phyloP scores from a whole-genome alignment of 2,797 vertebrate species.

The Lithobates sylvaticus region DNA sequence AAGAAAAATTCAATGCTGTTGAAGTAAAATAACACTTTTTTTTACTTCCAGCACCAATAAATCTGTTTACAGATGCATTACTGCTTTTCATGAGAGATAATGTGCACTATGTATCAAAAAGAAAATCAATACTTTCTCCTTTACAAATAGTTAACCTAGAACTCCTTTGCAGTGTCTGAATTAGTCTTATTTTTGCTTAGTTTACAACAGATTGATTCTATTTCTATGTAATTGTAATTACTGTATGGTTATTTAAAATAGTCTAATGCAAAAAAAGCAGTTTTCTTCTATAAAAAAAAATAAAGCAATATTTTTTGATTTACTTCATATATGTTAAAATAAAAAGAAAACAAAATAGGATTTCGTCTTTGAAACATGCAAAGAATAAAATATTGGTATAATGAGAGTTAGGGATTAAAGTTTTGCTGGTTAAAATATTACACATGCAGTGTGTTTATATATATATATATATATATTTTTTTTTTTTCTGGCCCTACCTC shows the following conservation, averaged over 20 bases:
- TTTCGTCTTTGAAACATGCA: no score
- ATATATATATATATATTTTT: no score
- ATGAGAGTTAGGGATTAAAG: no score
- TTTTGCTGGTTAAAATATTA: no score
- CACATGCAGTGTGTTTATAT: no score
- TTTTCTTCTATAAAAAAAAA: neutral
- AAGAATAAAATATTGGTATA: no score
- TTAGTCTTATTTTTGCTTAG: neutral
- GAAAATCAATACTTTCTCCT: slow-evolving; percentile 83
- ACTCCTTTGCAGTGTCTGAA: slow-evolving; percentile 65
- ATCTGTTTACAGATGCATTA: slow-evolving; percentile 84
- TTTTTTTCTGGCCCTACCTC: no score
- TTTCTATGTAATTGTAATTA: neutral
- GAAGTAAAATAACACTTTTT: slow-evolving; percentile 76
- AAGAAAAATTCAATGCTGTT: slow-evolving; percentile 72
- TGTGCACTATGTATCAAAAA: slow-evolving; percentile 83
- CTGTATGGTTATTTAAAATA: neutral
- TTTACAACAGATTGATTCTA: neutral
- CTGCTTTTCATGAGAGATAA: slow-evolving; percentile 81
- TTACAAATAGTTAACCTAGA: slow-evolving; percentile 81
- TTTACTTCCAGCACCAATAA: slow-evolving; percentile 74
- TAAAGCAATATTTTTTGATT: no score
- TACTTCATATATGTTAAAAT: no score
- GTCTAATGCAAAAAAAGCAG: neutral
- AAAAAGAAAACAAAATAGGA: neutral